These are phyloP conservation scores for Pygocentrus nattereri DNA, from an alignment of 2,797 vertebrate genomes.

Conservation along the genomic window DNA sequence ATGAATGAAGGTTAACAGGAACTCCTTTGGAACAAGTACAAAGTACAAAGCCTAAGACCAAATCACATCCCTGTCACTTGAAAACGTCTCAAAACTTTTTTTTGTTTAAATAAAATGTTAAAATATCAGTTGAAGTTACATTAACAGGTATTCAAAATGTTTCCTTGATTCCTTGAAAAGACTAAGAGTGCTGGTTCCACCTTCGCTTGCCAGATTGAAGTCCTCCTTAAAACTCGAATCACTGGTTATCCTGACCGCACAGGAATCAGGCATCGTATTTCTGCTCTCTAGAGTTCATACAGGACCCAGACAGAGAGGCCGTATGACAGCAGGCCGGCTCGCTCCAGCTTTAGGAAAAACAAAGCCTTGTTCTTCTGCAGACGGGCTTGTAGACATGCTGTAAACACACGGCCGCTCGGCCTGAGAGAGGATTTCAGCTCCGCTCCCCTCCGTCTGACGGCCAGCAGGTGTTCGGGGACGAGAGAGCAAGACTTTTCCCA, in stretches of 20 bases:
- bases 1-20: too few relatives aligned
- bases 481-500: slow-evolving; percentile 40
- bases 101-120: too few relatives aligned
- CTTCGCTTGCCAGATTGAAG: not conserved
- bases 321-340: not conserved
- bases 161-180: too few relatives aligned
- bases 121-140: too few relatives aligned
- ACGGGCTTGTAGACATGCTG: not conserved
- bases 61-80: too few relatives aligned
- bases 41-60: too few relatives aligned
- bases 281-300: not conserved
- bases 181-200: not conserved
- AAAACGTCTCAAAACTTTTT: too few relatives aligned
- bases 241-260: not conserved
- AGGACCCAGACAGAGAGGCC: slow-evolving; percentile 12
- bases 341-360: slow-evolving; percentile 25
- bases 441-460: not conserved
- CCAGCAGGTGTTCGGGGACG: not conserved
- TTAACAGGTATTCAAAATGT: too few relatives aligned
- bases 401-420: not conserved
- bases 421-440: not conserved
- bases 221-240: slow-evolving; percentile 11
- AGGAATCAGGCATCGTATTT: not conserved
- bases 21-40: too few relatives aligned
- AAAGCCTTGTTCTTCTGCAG: slow-evolving; percentile 40